phyloP scores from a whole-genome alignment of 2,797 vertebrate species.

The Bufotes viridis region DNA sequence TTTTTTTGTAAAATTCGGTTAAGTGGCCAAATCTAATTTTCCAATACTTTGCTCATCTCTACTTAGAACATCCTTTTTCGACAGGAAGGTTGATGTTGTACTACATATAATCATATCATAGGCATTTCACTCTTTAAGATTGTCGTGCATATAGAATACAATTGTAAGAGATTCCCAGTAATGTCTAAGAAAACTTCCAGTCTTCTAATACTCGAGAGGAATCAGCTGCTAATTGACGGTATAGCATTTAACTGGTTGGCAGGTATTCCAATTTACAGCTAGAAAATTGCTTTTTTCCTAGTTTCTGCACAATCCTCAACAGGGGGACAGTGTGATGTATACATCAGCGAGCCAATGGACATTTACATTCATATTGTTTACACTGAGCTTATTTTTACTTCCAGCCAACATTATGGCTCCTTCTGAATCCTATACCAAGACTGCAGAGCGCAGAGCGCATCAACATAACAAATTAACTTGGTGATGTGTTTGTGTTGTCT shows the following conservation, averaged over 20 bases:
- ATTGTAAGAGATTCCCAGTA: slow-evolving; percentile 28
- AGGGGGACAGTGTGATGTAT: slow-evolving; percentile 68
- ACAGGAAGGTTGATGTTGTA: not conserved
- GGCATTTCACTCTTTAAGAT: slow-evolving; percentile 20
- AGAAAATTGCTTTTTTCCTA: slow-evolving; percentile 92
- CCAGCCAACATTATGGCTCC: not conserved
- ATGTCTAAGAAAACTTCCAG: slow-evolving; percentile 48
- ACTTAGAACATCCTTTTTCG: not conserved
- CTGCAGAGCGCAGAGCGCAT: slow-evolving; percentile 28
- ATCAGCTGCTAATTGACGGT: slow-evolving; percentile 91
- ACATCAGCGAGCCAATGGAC: slow-evolving; percentile 62
- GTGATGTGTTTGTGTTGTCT: slow-evolving; percentile 47
- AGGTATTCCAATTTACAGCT: slow-evolving; percentile 90
- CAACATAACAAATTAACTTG: slow-evolving; percentile 48
- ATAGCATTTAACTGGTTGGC: slow-evolving; percentile 83
- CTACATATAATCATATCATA: not conserved
- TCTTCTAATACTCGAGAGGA: slow-evolving; percentile 78
- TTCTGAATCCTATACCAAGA: slow-evolving; percentile 1
- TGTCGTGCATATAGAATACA: slow-evolving; percentile 11
- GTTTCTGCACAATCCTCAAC: slow-evolving; percentile 80
- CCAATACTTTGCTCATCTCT: no score
- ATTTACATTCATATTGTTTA: slow-evolving; percentile 68
- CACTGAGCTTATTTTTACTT: not conserved
- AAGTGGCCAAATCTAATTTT: no score
- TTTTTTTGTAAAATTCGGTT: no score